These are phyloP conservation scores for Irena cyanogastra DNA, from an alignment of 2,113 vertebrate genomes.

Conservation along the genomic window DNA sequence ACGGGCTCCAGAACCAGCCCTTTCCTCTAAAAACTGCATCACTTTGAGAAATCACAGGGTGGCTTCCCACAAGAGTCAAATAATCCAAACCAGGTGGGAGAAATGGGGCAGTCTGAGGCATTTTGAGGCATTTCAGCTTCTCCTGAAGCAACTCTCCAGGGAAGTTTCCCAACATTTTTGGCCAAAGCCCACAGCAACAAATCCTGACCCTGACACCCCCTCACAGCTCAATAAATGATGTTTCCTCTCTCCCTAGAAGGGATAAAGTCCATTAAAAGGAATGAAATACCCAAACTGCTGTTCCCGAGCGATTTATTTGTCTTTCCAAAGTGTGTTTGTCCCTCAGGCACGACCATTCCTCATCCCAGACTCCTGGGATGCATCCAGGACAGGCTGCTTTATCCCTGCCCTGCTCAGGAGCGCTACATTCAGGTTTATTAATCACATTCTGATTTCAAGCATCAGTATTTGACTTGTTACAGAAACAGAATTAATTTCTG, in stretches of 20 bases:
- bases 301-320: neutral
- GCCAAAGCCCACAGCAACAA: neutral
- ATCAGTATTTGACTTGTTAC: neutral
- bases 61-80: neutral
- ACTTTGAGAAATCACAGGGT: neutral
- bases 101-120: neutral
- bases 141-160: neutral
- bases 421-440: neutral
- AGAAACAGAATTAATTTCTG: neutral
- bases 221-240: neutral
- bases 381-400: neutral
- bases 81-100: neutral
- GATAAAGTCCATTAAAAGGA: slow-evolving; percentile 19
- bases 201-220: neutral
- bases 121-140: neutral
- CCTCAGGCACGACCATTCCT: neutral
- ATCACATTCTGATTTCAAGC: neutral
- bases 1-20: fast-evolving
- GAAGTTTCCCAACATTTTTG: neutral
- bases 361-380: neutral
- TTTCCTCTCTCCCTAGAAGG: neutral
- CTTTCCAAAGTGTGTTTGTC: neutral
- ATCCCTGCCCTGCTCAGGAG: neutral
- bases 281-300: neutral
- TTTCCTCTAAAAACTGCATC: neutral